These are phyloP conservation scores for Entomobrya multifasciata DNA, from an alignment of 2,888 invertebrate species.

Conservation along the genomic window DNA sequence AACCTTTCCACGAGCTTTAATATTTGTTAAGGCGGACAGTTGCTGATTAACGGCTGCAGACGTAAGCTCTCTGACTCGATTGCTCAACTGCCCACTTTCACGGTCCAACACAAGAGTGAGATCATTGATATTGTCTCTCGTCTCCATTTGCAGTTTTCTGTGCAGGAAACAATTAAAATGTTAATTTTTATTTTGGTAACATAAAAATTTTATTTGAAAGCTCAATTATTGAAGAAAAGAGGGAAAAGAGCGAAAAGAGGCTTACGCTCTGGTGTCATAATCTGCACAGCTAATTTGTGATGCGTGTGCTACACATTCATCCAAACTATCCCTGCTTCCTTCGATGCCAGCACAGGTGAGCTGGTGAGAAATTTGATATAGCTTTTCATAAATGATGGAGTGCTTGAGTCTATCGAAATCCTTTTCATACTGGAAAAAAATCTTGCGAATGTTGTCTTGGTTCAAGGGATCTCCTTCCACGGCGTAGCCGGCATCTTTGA, in stretches of 20 bases:
- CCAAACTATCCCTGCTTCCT: constrained; percentile 19
- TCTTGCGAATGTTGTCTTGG: constrained; percentile 40
- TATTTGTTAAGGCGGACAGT: constrained; percentile 52
- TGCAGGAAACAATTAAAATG: neutral
- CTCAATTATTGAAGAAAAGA: too few species aligned
- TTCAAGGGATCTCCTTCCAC: constrained; percentile 38
- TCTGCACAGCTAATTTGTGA: neutral
- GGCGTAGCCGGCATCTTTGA: constrained; percentile 61
- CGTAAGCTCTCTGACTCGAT: constrained; percentile 7
- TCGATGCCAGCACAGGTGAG: constrained; percentile 20
- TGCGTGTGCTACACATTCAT: constrained; percentile 26
- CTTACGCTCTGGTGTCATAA: constrained; percentile 40
- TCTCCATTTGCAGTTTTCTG: constrained; percentile 32
- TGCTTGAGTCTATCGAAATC: constrained; percentile 71
- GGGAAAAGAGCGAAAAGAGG: neutral
- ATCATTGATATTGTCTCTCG: constrained; percentile 8
- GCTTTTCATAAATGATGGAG: constrained; percentile 65
- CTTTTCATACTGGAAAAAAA: constrained; percentile 50
- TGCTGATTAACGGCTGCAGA: constrained; percentile 46
- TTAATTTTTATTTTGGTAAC: neutral
- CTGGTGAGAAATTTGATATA: constrained; percentile 1
- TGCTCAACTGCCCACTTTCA: constrained; percentile 43
- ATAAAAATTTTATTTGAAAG: neutral
- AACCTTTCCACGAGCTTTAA: constrained; percentile 62
- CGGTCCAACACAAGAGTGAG: neutral